Evolutionary conservation across 2,797 vertebrate species (phyloP).

Genomic region (Salmo trutta): DNA sequence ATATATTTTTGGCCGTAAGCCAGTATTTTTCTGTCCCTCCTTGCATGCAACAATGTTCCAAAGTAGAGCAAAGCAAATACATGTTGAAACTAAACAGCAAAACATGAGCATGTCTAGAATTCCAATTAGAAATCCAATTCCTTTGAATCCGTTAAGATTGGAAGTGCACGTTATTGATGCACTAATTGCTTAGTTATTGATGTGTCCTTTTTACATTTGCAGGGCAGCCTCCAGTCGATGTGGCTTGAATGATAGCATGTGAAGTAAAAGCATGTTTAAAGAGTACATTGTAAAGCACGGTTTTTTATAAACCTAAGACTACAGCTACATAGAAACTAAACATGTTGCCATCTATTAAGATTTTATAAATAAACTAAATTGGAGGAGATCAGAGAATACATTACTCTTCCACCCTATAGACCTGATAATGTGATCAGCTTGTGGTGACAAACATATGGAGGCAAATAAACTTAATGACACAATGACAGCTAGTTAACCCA

Average conservation of each 20-base stretch:
- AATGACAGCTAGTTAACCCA: not conserved
- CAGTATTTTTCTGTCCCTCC: constrained; percentile 35
- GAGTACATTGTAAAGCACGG: constrained; percentile 32
- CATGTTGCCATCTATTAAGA: not conserved
- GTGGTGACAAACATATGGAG: not conserved
- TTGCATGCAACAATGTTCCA: constrained; percentile 41
- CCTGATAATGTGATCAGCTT: not conserved
- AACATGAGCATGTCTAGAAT: constrained; percentile 69
- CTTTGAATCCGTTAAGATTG: constrained; percentile 72
- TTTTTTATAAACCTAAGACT: constrained; percentile 34
- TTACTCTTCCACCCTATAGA: not conserved
- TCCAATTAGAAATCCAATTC: constrained; percentile 71
- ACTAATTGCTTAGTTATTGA: constrained; percentile 78
- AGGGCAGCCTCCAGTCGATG: constrained; percentile 63
- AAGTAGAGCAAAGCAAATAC: constrained; percentile 55
- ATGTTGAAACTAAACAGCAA: constrained; percentile 57
- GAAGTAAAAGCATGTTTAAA: constrained; percentile 55
- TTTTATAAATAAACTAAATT: not conserved
- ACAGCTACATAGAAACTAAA: constrained; percentile 15
- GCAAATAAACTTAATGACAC: not conserved
- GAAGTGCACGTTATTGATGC: constrained; percentile 74
- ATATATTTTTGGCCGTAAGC: constrained; percentile 36
- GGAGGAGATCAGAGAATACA: not conserved
- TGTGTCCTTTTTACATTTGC: constrained; percentile 73
- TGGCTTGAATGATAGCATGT: constrained; percentile 49